These are phyloP conservation scores for Patella pellucida DNA, from an alignment of 2,888 invertebrate species.

Conservation along the genomic window DNA sequence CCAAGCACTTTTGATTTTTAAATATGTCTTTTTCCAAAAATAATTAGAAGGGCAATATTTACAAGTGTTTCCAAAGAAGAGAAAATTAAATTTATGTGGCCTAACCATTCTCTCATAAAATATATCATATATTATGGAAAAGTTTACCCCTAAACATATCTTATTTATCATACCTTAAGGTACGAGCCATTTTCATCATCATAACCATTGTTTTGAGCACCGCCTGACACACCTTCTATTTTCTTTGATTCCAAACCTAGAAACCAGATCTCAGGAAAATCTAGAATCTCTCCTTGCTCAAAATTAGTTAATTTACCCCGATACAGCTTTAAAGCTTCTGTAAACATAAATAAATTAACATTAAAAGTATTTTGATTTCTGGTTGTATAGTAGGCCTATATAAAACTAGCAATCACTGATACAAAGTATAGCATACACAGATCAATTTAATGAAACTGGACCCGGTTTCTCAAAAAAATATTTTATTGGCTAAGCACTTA, in stretches of 20 bases:
- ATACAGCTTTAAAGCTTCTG: constrained; percentile 80
- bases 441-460: no score
- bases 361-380: no score
- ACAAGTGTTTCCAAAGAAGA: no score
- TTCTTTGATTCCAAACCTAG: constrained; percentile 74
- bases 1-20: no score
- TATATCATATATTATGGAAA: not conserved
- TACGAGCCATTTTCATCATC: constrained; percentile 79
- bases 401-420: no score
- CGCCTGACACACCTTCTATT: constrained; percentile 64
- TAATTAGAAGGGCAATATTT: no score
- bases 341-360: constrained; percentile 18
- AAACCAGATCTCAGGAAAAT: constrained; percentile 94
- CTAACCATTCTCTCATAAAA: not conserved
- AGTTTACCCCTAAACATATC: not conserved
- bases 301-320: constrained; percentile 88
- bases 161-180: constrained; percentile 81
- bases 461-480: no score
- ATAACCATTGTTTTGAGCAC: constrained; percentile 67
- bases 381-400: no score
- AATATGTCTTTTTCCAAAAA: no score
- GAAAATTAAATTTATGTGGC: not conserved
- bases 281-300: constrained; percentile 89
- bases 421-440: no score
- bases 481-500: no score